Base-by-base conservation (phyloP, 2,888 invertebrate genomes). In the Himalopsyche anomala region DNA sequence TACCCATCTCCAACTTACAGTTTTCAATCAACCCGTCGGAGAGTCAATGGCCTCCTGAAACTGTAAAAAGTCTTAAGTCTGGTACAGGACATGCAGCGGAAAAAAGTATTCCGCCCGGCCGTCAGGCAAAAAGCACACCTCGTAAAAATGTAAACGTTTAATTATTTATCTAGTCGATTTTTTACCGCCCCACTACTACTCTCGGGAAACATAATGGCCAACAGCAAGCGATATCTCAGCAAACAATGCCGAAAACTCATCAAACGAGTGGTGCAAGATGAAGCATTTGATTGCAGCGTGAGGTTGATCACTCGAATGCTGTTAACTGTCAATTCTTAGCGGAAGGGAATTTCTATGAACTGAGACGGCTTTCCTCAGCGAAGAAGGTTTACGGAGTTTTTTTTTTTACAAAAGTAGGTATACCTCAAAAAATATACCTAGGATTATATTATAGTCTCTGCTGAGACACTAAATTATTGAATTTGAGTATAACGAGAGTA, bases 41-140 rank as follows among this genome's bases (percentile, higher is more conserved):
- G 74, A 36, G 74, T 74, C 74, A 74, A 74, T 36, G 74, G 19
- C 74, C 74, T 74, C 74, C 74, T 74, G 74, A 74, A 74, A 74
- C 74, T 74, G 74, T 74, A 74, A 74, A 69, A 28, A 38, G 69
- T 74, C 56, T 62, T 9, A 62, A 36, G 74, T 74, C 74, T 15
- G 36, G 74, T 12, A 28, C 74, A 74, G 74, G 74, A 74, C 74
- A 74, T 38, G 38, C 28, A 2, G 36, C 74, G 15, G 15, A 74
- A 74, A 74, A 38, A 74, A 74, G 36, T 36, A 38, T 74, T 12
- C 15, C 15, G 74, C 12, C 74, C 69, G 69, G 12, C 36, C 69
- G 28, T 69, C 69, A 38, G 15, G 36, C 36, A 38, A 74, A 74
- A 38, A 74, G 62, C 62, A 62, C 62, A 62, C 74, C 36, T 36